phyloP scores from a whole-genome alignment of 2,797 vertebrate species.

The Tragopan temminckii region DNA sequence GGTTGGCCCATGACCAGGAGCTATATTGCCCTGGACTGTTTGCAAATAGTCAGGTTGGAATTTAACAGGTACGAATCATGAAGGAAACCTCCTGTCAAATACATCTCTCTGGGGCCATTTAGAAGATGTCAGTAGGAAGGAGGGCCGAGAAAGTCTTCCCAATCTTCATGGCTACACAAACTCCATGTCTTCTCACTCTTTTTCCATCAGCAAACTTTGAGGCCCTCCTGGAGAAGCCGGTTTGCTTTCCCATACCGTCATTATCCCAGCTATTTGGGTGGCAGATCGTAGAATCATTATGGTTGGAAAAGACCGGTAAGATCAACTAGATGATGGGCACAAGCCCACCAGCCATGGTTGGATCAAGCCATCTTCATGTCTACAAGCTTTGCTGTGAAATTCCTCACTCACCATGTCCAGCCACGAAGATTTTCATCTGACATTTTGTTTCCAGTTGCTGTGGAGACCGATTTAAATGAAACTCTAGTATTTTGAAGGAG shows the following conservation, averaged over 20 bases:
- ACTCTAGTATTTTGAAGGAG: constrained; percentile 62
- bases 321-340: not conserved
- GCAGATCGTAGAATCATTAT: too few species aligned
- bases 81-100: not conserved
- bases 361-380: not conserved
- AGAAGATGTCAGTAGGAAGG: not conserved
- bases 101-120: not conserved
- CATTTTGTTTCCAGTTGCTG: constrained; percentile 49
- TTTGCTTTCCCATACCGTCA: not conserved
- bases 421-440: not conserved
- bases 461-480: constrained; percentile 72
- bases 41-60: not conserved
- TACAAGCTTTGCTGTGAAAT: not conserved
- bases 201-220: not conserved
- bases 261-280: not conserved
- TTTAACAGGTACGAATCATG: not conserved
- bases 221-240: not conserved
- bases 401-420: fast-evolving
- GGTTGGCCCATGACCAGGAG: not conserved
- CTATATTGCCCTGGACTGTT: not conserved
- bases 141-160: not conserved
- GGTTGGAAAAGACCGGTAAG: too few species aligned
- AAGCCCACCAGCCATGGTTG: not conserved
- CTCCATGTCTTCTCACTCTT: not conserved
- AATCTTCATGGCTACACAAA: not conserved